These are phyloP conservation scores for Eulithis testata DNA, from an alignment of 2,888 invertebrate species.

Conservation along the genomic window DNA sequence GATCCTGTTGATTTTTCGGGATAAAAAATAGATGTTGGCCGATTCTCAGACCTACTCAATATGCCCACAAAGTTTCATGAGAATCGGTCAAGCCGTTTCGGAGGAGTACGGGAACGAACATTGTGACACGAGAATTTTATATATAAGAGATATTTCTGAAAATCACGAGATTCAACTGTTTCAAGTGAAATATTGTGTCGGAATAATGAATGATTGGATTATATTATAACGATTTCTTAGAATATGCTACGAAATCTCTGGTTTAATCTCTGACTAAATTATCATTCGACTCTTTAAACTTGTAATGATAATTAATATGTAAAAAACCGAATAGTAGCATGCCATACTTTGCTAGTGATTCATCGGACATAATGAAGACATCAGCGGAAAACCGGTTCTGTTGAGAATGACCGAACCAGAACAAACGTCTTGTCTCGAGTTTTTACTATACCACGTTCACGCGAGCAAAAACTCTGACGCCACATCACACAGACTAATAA, in stretches of 20 bases:
- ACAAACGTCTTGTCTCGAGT: slow-evolving; percentile 38
- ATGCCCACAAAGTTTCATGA: too few relatives aligned
- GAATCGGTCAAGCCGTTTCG: too few relatives aligned
- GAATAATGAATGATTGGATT: slow-evolving; percentile 32
- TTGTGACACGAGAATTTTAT: too few relatives aligned
- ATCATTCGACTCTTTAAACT: slow-evolving; percentile 25
- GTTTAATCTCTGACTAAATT: slow-evolving; percentile 13
- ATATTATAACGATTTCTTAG: slow-evolving; percentile 21
- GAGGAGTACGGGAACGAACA: too few relatives aligned
- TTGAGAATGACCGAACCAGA: slow-evolving; percentile 54
- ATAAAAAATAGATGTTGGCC: too few relatives aligned
- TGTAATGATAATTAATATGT: slow-evolving; percentile 22
- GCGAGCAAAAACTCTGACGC: slow-evolving; percentile 24
- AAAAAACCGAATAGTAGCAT: slow-evolving; percentile 49
- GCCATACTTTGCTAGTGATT: slow-evolving; percentile 60
- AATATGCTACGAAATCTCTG: slow-evolving; percentile 14
- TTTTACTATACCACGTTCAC: slow-evolving; percentile 30
- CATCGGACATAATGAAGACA: slow-evolving; percentile 76
- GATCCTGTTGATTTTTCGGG: too few relatives aligned
- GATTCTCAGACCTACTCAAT: too few relatives aligned
- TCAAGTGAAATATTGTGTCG: slow-evolving; percentile 30
- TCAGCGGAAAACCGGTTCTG: slow-evolving; percentile 75
- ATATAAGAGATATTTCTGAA: slow-evolving; percentile 60
- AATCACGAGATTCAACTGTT: slow-evolving; percentile 50
- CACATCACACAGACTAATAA: neutral